Evolutionary conservation across 2,113 vertebrate genomes (phyloP).

Genomic region (Euleptes europaea): DNA sequence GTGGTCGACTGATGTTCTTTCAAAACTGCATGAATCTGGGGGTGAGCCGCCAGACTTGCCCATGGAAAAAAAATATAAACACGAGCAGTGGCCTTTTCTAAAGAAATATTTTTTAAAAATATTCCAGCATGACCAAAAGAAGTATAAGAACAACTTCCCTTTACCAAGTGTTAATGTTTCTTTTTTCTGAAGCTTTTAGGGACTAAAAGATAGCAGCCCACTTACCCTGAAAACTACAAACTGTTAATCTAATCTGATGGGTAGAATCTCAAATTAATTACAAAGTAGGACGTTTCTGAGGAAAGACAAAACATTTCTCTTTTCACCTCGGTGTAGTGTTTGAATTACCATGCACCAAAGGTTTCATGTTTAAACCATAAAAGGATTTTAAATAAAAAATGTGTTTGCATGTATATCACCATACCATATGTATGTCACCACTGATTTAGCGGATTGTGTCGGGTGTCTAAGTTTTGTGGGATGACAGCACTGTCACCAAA

Average conservation of each 20-base stretch:
- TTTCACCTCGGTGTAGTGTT: slow-evolving; percentile 71
- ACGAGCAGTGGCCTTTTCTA: slow-evolving; percentile 62
- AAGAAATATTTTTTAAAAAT: slow-evolving; percentile 69
- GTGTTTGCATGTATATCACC: slow-evolving; percentile 74
- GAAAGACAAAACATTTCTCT: slow-evolving; percentile 75
- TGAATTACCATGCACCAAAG: slow-evolving; percentile 83
- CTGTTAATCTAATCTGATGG: slow-evolving; percentile 62
- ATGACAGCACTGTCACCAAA: slow-evolving; percentile 77
- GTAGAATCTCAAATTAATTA: slow-evolving; percentile 64
- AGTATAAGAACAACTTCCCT: slow-evolving; percentile 49
- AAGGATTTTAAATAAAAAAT: slow-evolving; percentile 84
- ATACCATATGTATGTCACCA: slow-evolving; percentile 81
- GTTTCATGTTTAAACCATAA: slow-evolving; percentile 82
- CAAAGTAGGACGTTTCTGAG: slow-evolving; percentile 64
- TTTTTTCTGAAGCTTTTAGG: slow-evolving; percentile 50
- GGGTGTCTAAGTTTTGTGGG: slow-evolving; percentile 81
- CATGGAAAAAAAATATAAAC: slow-evolving; percentile 59
- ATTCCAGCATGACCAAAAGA: slow-evolving; percentile 62
- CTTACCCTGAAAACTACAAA: slow-evolving; percentile 50
- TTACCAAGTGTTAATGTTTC: slow-evolving; percentile 49
- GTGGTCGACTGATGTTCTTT: slow-evolving; percentile 80
- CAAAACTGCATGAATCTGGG: slow-evolving; percentile 75
- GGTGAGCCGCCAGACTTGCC: slow-evolving; percentile 58
- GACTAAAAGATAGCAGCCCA: slow-evolving; percentile 50
- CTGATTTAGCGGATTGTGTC: slow-evolving; percentile 82